Conservation (phyloP, 2,113 vertebrate species). For the Phrynosoma blainvillii region DNA sequence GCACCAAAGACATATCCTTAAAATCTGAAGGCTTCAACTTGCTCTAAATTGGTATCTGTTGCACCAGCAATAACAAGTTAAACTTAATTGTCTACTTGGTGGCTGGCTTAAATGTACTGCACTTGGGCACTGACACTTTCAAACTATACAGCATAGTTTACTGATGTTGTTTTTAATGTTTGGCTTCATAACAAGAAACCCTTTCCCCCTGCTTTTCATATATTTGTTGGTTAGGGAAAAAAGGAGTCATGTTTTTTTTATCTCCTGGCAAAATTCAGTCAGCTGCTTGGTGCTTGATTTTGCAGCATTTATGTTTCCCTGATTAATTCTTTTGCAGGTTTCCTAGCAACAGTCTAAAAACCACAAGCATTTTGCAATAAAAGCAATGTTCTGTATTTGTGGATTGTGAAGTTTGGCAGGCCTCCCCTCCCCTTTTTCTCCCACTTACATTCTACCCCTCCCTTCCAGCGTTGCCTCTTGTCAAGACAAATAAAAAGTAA, state of each 20-base stretch:
- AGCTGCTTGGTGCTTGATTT: slow-evolving; percentile 64
- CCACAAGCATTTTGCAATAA: slow-evolving; percentile 47
- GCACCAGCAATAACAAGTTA: slow-evolving; percentile 41
- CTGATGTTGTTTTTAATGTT: slow-evolving; percentile 16
- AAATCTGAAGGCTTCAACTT: slow-evolving; percentile 20
- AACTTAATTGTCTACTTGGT: slow-evolving; percentile 40
- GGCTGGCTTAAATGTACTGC: slow-evolving; percentile 54
- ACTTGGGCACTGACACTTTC: slow-evolving; percentile 30
- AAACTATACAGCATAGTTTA: slow-evolving; percentile 35
- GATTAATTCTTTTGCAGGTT: slow-evolving; percentile 72
- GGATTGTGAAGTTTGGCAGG: slow-evolving; percentile 34
- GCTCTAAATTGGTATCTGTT: slow-evolving; percentile 40
- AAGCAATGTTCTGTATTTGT: slow-evolving; percentile 60
- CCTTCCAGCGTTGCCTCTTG: background rate
- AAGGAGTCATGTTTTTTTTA: slow-evolving; percentile 43
- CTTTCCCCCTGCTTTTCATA: background rate
- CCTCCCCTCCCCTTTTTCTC: slow-evolving; percentile 22
- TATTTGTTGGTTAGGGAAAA: slow-evolving; percentile 33
- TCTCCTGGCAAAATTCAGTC: slow-evolving; percentile 58
- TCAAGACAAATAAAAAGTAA: slow-evolving; percentile 28
- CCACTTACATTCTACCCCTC: background rate
- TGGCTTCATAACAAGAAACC: background rate
- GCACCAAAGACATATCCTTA: background rate
- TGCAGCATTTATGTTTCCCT: slow-evolving; percentile 66
- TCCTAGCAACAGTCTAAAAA: slow-evolving; percentile 75